Conservation (phyloP, 2,797 vertebrate genomes). For the Pangasius sanitwongsei region DNA sequence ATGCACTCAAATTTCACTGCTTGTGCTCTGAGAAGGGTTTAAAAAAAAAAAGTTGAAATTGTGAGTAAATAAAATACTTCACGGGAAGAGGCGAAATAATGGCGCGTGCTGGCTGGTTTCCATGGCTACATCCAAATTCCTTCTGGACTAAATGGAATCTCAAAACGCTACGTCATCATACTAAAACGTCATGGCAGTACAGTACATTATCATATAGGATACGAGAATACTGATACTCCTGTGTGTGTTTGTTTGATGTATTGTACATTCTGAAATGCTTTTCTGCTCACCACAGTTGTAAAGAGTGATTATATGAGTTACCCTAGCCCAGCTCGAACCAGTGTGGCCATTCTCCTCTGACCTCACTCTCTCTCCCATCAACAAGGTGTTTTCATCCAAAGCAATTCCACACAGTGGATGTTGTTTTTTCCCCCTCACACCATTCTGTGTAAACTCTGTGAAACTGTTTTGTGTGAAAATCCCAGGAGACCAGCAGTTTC, state of each 20-base stretch:
- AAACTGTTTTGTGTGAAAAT: background rate
- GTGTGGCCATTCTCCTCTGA: background rate
- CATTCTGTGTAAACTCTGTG: background rate
- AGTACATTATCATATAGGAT: background rate
- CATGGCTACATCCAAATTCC: background rate
- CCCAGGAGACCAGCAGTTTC: background rate
- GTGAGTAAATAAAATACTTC: background rate
- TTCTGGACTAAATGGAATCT: background rate
- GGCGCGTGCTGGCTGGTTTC: background rate
- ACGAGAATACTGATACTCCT: background rate
- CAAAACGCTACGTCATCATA: background rate
- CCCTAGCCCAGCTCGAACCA: background rate
- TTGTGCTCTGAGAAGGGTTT: background rate
- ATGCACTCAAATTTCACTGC: background rate
- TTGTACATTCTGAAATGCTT: background rate
- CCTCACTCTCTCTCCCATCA: background rate
- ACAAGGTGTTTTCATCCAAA: background rate
- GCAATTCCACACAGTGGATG: background rate
- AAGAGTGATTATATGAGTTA: background rate
- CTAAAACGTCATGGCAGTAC: background rate
- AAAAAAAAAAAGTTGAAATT: background rate
- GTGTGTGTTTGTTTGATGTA: background rate
- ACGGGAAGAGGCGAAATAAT: background rate
- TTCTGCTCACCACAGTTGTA: background rate
- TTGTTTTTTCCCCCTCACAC: too few species aligned